Evolutionary conservation across 2,797 vertebrate species (phyloP).

Genomic region (Petrocephalus sullivani): DNA sequence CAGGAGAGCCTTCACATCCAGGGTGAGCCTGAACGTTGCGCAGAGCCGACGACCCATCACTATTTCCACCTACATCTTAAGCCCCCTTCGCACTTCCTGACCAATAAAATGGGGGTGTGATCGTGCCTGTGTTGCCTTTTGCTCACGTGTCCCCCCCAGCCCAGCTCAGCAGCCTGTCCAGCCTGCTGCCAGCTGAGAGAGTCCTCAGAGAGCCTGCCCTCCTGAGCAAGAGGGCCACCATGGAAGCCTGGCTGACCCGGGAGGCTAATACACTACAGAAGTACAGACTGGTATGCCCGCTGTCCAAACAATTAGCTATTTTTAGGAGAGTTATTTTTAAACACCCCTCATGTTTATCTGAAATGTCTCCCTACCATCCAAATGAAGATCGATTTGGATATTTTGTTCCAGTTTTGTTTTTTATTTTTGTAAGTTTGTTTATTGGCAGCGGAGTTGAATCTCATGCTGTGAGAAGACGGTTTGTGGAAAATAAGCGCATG

Average conservation of each 20-base stretch:
- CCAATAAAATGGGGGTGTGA: not conserved
- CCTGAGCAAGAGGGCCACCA: constrained; percentile 80
- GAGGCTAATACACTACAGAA: constrained; percentile 93
- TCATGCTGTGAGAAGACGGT: not conserved
- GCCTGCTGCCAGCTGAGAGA: constrained; percentile 75
- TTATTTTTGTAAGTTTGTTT: not conserved
- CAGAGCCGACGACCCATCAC: not conserved
- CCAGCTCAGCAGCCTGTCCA: constrained; percentile 77
- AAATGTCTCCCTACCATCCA: not conserved
- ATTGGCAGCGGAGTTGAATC: not conserved
- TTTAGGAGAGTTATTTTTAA: not conserved
- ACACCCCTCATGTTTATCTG: not conserved
- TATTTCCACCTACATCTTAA: not conserved
- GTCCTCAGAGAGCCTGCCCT: constrained; percentile 75
- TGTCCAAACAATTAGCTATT: not conserved
- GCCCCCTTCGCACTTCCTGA: not conserved
- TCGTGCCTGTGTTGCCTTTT: not conserved
- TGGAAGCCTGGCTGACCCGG: constrained; percentile 85
- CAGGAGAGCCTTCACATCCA: constrained; percentile 89
- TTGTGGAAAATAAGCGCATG: not conserved
- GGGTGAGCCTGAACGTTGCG: constrained; percentile 56
- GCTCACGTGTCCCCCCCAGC: constrained; percentile 51
- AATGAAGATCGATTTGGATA: not conserved
- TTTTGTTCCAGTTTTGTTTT: no score
- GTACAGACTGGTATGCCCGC: constrained; percentile 77